phyloP scores from a whole-genome alignment of 2,113 vertebrate species.

The Aplodontia rufa region DNA sequence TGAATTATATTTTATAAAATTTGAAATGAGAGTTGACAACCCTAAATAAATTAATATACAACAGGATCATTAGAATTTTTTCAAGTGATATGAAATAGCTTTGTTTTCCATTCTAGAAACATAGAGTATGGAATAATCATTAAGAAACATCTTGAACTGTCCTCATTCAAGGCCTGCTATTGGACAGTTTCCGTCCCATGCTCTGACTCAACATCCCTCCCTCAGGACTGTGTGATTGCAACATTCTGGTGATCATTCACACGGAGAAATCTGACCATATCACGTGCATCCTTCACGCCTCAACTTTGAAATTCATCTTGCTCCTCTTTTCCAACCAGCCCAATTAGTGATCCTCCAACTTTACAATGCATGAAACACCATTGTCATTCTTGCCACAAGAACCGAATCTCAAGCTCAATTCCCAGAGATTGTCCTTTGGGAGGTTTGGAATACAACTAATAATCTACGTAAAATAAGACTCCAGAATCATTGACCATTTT shows the following conservation, averaged over 20 bases:
- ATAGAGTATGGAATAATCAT: no score
- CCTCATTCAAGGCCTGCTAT: neutral
- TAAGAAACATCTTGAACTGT: neutral
- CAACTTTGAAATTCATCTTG: no score
- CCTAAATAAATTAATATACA: neutral
- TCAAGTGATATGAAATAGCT: neutral
- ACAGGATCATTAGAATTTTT: neutral
- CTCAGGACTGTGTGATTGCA: neutral
- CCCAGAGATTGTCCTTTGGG: neutral
- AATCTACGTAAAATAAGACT: neutral
- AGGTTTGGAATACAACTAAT: neutral
- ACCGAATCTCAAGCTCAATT: neutral
- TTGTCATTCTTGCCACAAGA: neutral
- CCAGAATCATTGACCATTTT: neutral
- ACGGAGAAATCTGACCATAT: neutral
- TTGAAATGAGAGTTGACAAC: neutral
- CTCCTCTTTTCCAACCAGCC: neutral
- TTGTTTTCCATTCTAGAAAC: neutral
- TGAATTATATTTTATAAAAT: neutral
- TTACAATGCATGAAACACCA: neutral
- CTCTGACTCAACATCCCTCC: no score
- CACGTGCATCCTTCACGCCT: neutral
- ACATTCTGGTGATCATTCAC: neutral
- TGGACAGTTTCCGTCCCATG: neutral
- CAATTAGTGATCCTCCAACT: neutral